phyloP scores from a whole-genome alignment of 2,113 vertebrate genomes.

The Meles meles region DNA sequence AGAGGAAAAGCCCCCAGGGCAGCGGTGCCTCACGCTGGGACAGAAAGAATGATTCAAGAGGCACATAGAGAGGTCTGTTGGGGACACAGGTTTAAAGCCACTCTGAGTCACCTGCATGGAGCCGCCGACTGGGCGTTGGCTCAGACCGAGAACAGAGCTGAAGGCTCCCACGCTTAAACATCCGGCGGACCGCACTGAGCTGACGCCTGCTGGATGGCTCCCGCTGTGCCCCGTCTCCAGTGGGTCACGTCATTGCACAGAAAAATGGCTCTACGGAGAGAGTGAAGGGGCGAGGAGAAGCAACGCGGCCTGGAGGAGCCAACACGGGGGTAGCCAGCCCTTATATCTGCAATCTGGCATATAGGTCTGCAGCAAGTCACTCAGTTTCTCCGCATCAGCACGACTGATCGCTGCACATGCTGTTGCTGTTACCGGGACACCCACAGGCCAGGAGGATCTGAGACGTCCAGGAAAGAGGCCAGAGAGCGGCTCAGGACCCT shows the following conservation, averaged over 20 bases:
- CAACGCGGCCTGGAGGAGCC: neutral
- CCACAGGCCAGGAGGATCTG: neutral
- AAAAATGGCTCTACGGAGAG: neutral
- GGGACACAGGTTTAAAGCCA: neutral
- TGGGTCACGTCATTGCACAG: neutral
- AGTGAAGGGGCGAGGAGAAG: neutral
- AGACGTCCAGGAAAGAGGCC: neutral
- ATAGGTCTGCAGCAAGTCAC: neutral
- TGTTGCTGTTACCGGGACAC: neutral
- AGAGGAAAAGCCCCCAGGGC: neutral
- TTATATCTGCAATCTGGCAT: no score
- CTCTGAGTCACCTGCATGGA: neutral
- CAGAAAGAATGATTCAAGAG: neutral
- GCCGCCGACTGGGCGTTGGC: rapidly evolving
- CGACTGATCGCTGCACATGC: neutral
- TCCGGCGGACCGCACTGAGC: neutral
- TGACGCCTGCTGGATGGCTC: no score
- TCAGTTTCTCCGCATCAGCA: neutral
- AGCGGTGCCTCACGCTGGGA: rapidly evolving
- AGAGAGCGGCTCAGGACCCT: neutral
- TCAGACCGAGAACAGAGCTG: no score
- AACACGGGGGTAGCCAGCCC: neutral
- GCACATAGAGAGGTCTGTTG: rapidly evolving
- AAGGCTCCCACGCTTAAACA: no score
- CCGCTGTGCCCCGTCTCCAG: neutral